A percentile compares a stretch with the other conserved stretches of the same genome.
These are phyloP conservation scores for Hystrix cristata DNA, from an alignment of 2,113 vertebrate genomes.

Conservation along the genomic window DNA sequence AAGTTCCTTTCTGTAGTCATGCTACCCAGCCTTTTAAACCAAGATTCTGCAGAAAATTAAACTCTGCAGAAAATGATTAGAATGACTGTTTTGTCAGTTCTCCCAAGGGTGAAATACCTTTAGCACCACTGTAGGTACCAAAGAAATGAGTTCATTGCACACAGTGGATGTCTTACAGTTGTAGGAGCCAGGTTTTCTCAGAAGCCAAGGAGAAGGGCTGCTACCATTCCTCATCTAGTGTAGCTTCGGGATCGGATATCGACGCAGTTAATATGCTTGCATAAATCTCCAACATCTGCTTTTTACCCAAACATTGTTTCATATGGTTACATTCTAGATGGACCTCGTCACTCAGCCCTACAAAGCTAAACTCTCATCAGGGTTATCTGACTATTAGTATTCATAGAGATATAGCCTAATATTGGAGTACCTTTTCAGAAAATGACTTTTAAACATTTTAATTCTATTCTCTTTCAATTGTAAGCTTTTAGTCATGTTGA, in stretches of 20 bases:
- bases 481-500: conserved; percentile 1
- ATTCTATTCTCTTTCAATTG: not conserved
- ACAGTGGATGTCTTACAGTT: not conserved
- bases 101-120: not conserved
- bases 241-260: not conserved
- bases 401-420: not conserved
- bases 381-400: not conserved
- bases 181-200: not conserved
- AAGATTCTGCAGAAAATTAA: not conserved
- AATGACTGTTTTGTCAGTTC: not conserved
- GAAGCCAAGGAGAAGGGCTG: not conserved
- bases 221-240: not conserved
- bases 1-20: not conserved
- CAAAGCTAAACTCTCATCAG: not conserved
- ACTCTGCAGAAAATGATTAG: not conserved
- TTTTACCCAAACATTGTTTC: not conserved
- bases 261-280: not conserved
- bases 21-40: not conserved
- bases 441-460: not conserved
- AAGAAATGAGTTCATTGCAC: not conserved
- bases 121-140: not conserved
- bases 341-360: not conserved
- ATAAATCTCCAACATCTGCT: not conserved
- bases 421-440: not conserved
- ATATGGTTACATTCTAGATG: not conserved